Evolutionary conservation across 1,140 invertebrate species (phyloP), one percentile per base, ranked within the genome.

Genomic region (Caenorhabditis inopinata): DNA sequence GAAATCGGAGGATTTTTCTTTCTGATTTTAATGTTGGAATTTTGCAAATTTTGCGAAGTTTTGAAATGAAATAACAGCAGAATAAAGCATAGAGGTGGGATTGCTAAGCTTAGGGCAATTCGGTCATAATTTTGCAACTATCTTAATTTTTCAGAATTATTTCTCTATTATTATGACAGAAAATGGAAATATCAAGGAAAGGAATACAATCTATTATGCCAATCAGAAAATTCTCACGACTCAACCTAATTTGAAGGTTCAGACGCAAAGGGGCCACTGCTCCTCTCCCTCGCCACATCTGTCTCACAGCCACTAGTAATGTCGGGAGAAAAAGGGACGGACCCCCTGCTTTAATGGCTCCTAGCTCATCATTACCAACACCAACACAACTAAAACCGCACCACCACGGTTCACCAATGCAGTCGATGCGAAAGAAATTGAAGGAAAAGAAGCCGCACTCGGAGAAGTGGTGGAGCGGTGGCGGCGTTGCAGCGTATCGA

Each of bases 191-290:
- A 2, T 25, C 2, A 32, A 16, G 27, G 27, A 32, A 58, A 29
- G n/a, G 27, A 32, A n/a, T 9, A 6, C 2, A 6, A 25, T 58
- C 25, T 16, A 14, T 2, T 0, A 68, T 68, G 32, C 38, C 32
- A 68, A 68, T 68, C 58, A 68, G 58, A 68, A 38, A 68, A 68
- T 68, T 42, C 32, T 11, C 32, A 68, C 58, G 32, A 68, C 12
- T 68, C 58, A 68, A 68, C 58, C 58, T 68, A 68, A 68, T 68
- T 68, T 68, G 32, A 68, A 68, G 35, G 58, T 68, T 32, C 58
- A 62, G n/a, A n/a, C n/a, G 3, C 53, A 38, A 3, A 27, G 23
- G 58, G 23, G 11, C 58, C 6, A 68, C 23, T 23, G 58, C 58
- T 68, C 58, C 58, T 32, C 32, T 29, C 32, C 11, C 27, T 21